phyloP scores from a whole-genome alignment of 2,797 vertebrate species.

The Sebastolobus alascanus region DNA sequence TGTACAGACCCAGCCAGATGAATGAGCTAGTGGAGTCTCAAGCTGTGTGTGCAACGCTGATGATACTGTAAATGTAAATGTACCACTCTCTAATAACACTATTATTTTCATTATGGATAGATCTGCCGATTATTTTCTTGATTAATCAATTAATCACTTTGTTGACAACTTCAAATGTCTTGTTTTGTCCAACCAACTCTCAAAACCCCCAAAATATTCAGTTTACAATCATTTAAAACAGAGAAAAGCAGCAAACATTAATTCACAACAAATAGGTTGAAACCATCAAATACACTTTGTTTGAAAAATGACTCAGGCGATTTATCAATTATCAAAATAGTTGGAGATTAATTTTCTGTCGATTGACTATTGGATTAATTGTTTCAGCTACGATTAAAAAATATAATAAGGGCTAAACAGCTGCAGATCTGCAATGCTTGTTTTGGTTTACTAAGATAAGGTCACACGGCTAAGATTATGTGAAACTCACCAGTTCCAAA shows the following conservation, averaged over 20 bases:
- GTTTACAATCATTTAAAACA: neutral
- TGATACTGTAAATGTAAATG: constrained; percentile 35
- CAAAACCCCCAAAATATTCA: neutral
- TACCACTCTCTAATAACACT: constrained; percentile 8
- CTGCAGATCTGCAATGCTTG: constrained; percentile 1
- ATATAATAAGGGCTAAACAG: neutral
- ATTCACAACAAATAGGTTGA: neutral
- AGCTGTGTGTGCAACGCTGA: constrained; percentile 43
- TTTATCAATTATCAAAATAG: neutral
- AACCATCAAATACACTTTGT: neutral
- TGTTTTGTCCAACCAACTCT: neutral
- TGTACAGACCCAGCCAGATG: constrained; percentile 49
- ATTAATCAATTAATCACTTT: too few species aligned
- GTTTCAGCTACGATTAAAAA: neutral
- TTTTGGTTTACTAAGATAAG: constrained; percentile 20
- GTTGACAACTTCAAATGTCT: neutral
- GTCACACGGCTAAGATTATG: constrained; percentile 12
- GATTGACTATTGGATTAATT: neutral
- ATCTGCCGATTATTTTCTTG: neutral
- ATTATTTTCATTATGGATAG: neutral
- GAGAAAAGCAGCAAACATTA: neutral
- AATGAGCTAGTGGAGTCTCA: constrained; percentile 64
- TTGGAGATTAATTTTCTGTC: neutral
- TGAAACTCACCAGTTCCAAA: neutral
- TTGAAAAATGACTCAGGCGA: neutral